Evolutionary conservation across 2,888 invertebrate genomes (phyloP).

Genomic region (Macaria liturata): DNA sequence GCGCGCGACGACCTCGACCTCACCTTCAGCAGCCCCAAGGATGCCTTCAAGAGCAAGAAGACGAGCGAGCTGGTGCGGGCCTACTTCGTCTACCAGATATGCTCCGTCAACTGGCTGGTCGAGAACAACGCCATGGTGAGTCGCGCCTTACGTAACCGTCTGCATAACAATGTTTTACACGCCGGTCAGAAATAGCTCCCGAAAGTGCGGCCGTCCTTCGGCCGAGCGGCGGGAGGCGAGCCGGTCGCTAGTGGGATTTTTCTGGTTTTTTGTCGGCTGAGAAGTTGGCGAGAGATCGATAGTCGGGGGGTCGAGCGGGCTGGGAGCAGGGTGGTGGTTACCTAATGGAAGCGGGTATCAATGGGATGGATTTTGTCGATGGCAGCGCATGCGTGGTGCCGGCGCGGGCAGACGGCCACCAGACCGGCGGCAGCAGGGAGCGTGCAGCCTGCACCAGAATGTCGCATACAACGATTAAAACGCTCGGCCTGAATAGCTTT

Average conservation of each 20-base stretch:
- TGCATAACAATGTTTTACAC: conserved; percentile 49
- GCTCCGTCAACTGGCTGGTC: conserved; percentile 93
- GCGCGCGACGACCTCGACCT: conserved; percentile 90
- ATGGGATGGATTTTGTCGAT: conserved; percentile 52
- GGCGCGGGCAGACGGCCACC: not conserved
- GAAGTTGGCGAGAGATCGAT: conserved; percentile 33
- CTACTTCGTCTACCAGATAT: conserved; percentile 95
- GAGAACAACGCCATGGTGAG: conserved; percentile 96
- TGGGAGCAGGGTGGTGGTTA: conserved; percentile 42
- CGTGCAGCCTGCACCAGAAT: conserved; percentile 2
- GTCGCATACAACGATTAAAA: conserved; percentile 3
- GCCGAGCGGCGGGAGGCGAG: conserved; percentile 18
- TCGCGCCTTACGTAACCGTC: conserved; percentile 68
- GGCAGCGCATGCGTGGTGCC: conserved; percentile 54
- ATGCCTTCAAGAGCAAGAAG: conserved; percentile 98
- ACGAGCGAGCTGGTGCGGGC: conserved; percentile 95
- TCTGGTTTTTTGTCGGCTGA: conserved; percentile 25
- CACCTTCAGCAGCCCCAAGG: conserved; percentile 93
- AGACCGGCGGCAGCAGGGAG: conserved; percentile 4
- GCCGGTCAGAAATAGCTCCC: conserved; percentile 35
- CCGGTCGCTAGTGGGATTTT: conserved; percentile 33
- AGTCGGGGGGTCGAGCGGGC: conserved; percentile 29
- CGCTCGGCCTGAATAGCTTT: conserved; percentile 4
- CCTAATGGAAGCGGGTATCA: conserved; percentile 49
- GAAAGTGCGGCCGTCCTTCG: conserved; percentile 39